A percentile compares a stretch with the other conserved stretches of the same genome.
phyloP scores from a whole-genome alignment of 2,797 vertebrate genomes.

The Morelia viridis region DNA sequence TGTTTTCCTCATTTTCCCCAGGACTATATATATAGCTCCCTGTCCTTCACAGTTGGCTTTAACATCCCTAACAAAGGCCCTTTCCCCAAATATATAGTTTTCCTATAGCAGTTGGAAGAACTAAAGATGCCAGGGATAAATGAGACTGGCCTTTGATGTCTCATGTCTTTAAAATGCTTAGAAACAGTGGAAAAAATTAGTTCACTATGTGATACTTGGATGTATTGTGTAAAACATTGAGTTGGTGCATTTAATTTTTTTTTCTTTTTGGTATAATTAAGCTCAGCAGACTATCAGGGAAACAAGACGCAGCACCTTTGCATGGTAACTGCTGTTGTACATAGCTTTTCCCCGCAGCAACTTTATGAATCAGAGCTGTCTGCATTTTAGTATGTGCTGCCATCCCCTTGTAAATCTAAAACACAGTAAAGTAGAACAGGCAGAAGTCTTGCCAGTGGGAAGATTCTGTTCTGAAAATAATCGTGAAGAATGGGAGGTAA shows the following conservation, averaged over 20 bases:
- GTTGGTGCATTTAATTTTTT: background rate
- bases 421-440: constrained; percentile 5
- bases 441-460: background rate
- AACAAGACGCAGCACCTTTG: background rate
- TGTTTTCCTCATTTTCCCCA: background rate
- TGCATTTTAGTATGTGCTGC: background rate
- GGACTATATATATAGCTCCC: background rate
- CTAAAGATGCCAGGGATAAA: background rate
- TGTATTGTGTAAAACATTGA: background rate
- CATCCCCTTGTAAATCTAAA: constrained; percentile 29
- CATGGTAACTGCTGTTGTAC: background rate
- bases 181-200: background rate
- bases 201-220: background rate
- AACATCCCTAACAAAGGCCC: background rate
- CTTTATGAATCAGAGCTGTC: background rate
- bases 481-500: constrained; percentile 39
- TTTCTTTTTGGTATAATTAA: background rate
- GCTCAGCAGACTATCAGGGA: background rate
- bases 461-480: constrained; percentile 28
- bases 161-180: background rate
- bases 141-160: background rate
- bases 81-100: background rate
- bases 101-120: background rate
- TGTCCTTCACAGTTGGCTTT: background rate
- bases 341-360: background rate